Evolutionary conservation across 2,888 invertebrate species (phyloP).

Genomic region (Meiosimyza decipiens): DNA sequence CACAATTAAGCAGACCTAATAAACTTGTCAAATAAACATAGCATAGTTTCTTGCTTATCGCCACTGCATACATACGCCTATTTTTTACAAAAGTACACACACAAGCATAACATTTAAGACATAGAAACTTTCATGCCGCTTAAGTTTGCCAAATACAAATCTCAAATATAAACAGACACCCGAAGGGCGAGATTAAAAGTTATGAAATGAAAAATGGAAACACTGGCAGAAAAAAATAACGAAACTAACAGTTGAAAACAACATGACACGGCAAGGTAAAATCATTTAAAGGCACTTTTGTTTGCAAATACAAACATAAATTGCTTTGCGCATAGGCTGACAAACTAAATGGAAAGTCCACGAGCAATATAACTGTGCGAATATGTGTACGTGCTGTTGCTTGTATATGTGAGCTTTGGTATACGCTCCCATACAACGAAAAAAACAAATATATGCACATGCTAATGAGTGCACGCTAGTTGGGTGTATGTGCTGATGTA

Average conservation of each 20-base stretch:
- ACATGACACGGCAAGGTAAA: neutral
- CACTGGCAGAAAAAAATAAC: neutral
- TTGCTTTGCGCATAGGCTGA: neutral
- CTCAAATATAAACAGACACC: conserved; percentile 20
- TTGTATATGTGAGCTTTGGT: neutral
- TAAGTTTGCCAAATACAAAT: conserved; percentile 15
- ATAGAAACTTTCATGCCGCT: conserved; percentile 15
- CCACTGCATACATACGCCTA: too few relatives aligned
- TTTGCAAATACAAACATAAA: neutral
- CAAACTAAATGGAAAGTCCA: neutral
- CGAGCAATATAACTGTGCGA: neutral
- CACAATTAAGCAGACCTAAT: too few relatives aligned
- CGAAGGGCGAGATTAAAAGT: conserved; percentile 14
- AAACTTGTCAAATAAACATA: too few relatives aligned
- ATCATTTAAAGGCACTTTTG: conserved; percentile 15
- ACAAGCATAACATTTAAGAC: neutral
- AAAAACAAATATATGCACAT: conserved; percentile 2
- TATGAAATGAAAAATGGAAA: neutral
- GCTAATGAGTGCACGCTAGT: neutral
- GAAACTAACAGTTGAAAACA: neutral
- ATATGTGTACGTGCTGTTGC: neutral
- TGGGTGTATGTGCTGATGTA: neutral
- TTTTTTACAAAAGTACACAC: neutral
- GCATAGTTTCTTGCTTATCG: too few relatives aligned
- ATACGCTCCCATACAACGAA: neutral